Base-by-base conservation (phyloP, 2,888 invertebrate species). In the Resseliella maxima region DNA sequence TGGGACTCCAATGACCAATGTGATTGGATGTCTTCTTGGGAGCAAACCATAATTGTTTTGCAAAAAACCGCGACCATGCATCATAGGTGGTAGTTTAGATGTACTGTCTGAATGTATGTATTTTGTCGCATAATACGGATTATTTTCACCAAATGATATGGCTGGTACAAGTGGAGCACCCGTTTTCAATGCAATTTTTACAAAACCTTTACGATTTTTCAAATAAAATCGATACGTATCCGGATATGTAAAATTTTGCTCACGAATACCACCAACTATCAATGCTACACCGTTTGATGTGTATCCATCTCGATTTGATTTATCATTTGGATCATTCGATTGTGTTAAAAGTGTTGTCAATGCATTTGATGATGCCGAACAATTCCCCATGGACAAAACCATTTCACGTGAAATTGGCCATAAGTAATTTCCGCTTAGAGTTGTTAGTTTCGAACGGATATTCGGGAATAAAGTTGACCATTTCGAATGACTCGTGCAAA, bases 111-210 rank as follows among this genome's bases (percentile, higher is more conserved):
- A 97, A 90, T 86, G 90, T 91, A 87, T 95, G 93, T 90, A 59
- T 95, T 89, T 27, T 91, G 92, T 27, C 95, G 92, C 12, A 96
- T 88, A 94, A 98, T 12, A 97, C 91, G n/a, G n/a, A 89, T 97
- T 96, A 0, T 95, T 95, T 91, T 98, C 98, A 0, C 98, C 98
- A 90, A 98, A 98, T 0, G 96, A 95, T 89, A 97, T 94, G 0
- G 96, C 95, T 0, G 98, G 98, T 0, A 98, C 97, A 87, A 98
- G 90, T 0, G 95, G 93, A 0, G 95, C 93, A 18, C 96, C 96
- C 88, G 95, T 92, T 89, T 93, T 92, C 88, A 96, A 92, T 5
- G 96, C 96, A 86, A 95, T 90, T 88, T 93, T 94, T 0, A 96
- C 92, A 88, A 96, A 96, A 46, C 96, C 97, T 89, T 95, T 97